Evolutionary conservation across 2,888 invertebrate species (phyloP).

Genomic region (Aporophyla lueneburgensis): DNA sequence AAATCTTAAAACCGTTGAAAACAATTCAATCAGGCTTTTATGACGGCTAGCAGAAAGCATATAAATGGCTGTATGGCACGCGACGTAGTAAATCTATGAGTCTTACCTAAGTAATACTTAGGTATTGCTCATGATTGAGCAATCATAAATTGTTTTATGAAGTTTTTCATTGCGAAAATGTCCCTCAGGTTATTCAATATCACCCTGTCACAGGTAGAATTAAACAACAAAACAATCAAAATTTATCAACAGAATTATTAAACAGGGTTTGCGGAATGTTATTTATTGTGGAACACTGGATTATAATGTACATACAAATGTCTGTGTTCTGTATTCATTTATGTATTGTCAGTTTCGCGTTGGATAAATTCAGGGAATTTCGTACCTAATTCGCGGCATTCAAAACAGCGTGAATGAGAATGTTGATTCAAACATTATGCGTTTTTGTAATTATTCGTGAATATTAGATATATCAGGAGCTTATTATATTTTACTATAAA

Average conservation of each 20-base stretch:
- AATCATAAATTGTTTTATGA: background rate
- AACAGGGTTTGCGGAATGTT: constrained; percentile 15
- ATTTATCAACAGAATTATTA: constrained; percentile 33
- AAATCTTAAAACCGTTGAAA: background rate
- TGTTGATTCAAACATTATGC: background rate
- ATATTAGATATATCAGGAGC: background rate
- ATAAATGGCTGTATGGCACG: background rate
- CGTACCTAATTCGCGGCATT: background rate
- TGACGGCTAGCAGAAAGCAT: background rate
- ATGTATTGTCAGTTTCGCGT: constrained; percentile 23
- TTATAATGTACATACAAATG: constrained; percentile 19
- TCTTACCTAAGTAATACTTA: background rate
- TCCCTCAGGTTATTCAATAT: background rate
- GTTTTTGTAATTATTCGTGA: constrained; percentile 8
- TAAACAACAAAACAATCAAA: constrained; percentile 24
- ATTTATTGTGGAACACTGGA: constrained; percentile 14
- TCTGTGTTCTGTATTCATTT: constrained; percentile 25
- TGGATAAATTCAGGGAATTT: constrained; percentile 24
- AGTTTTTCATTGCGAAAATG: background rate
- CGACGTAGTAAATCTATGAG: background rate
- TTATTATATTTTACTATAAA: background rate
- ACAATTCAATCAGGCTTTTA: constrained; percentile 8
- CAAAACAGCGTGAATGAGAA: background rate
- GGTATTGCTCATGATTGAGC: background rate
- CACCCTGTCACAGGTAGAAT: background rate